A percentile compares a stretch with the other conserved stretches of the same genome.
Evolutionary conservation across 2,113 vertebrate genomes (phyloP).

Genomic region (Podiceps cristatus): DNA sequence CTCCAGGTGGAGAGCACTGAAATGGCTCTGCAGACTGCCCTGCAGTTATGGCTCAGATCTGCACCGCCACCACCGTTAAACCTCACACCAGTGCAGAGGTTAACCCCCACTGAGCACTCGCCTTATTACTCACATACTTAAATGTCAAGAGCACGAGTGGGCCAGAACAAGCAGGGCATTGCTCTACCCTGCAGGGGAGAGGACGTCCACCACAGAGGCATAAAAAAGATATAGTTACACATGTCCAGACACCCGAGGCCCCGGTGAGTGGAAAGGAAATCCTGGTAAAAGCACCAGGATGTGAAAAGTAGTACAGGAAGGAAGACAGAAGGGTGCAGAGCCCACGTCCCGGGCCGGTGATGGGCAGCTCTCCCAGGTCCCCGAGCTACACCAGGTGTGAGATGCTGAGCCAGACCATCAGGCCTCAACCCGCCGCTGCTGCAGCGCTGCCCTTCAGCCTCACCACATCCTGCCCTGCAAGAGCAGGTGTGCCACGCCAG

Average conservation of each 20-base stretch:
- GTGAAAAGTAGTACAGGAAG: background rate
- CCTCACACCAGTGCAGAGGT: background rate
- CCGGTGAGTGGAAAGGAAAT: background rate
- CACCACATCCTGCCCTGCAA: background rate
- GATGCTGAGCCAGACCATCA: background rate
- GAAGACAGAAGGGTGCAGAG: accelerated
- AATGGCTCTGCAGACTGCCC: background rate
- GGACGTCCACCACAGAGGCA: accelerated
- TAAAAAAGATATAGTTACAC: background rate
- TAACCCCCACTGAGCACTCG: background rate
- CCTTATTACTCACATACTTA: background rate
- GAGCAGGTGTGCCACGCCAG: background rate
- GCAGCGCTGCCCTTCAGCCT: background rate
- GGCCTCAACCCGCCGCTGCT: accelerated
- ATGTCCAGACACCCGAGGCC: accelerated
- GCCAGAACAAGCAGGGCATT: background rate
- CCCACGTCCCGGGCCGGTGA: background rate
- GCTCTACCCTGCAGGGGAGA: background rate
- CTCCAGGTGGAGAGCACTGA: background rate
- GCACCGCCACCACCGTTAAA: accelerated
- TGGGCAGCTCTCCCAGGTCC: background rate
- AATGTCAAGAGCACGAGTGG: background rate
- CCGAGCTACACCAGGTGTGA: background rate
- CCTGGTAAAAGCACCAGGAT: background rate
- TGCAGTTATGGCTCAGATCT: background rate